These are phyloP conservation scores for Tigriopus californicus DNA, from an alignment of 2,888 invertebrate genomes.

Conservation along the genomic window DNA sequence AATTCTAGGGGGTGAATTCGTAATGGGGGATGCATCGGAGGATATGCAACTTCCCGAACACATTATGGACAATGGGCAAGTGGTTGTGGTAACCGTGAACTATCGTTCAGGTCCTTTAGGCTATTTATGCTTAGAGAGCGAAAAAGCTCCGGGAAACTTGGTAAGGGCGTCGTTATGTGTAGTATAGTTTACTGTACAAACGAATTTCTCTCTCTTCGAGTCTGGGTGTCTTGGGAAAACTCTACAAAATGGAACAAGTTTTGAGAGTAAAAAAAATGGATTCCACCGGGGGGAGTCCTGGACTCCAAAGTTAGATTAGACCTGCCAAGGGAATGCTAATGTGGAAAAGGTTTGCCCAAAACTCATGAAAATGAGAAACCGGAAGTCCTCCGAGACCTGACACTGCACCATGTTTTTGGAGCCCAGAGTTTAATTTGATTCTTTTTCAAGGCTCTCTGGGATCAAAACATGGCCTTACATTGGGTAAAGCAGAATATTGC, in stretches of 20 bases:
- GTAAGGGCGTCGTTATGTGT: not conserved
- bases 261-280: too few species aligned
- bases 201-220: too few species aligned
- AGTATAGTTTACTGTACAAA: too few species aligned
- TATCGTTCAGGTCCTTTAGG: slow-evolving; percentile 2
- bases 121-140: not conserved
- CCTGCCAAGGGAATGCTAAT: too few species aligned
- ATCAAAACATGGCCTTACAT: slow-evolving; percentile 1
- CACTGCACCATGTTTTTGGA: too few species aligned
- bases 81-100: slow-evolving; percentile 1
- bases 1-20: not conserved
- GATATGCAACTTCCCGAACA: not conserved
- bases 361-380: too few species aligned
- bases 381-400: too few species aligned
- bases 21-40: not conserved
- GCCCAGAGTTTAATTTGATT: not conserved
- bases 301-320: too few species aligned
- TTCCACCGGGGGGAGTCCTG: too few species aligned
- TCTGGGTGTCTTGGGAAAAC: too few species aligned
- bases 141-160: not conserved
- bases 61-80: not conserved
- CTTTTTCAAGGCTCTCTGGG: not conserved
- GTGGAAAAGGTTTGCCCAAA: too few species aligned
- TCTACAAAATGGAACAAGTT: too few species aligned
- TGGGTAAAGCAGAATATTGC: not conserved